Percentiles rank a stretch among this genome's conserved stretches.
Evolutionary conservation across 2,888 invertebrate genomes (phyloP).

Genomic region (Apamea monoglypha): DNA sequence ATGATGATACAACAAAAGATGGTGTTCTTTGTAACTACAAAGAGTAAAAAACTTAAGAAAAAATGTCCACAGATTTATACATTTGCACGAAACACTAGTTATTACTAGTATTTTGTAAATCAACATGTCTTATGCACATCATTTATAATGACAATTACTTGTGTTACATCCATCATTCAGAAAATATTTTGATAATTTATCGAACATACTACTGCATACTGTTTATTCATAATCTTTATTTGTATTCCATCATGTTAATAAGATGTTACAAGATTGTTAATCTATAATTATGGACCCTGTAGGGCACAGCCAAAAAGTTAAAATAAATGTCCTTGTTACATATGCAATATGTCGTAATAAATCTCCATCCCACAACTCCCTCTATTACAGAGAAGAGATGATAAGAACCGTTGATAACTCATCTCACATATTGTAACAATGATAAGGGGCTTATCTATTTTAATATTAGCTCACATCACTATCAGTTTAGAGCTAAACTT

Average conservation of each 20-base stretch:
- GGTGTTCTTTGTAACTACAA: neutral
- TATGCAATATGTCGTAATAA: slow-evolving; percentile 7
- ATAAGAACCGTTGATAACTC: slow-evolving; percentile 46
- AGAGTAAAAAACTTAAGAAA: neutral
- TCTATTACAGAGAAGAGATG: slow-evolving; percentile 26
- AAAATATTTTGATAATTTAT: neutral
- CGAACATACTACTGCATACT: neutral
- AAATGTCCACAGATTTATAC: neutral
- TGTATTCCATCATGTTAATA: neutral
- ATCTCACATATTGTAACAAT: slow-evolving; percentile 42
- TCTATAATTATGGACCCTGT: neutral
- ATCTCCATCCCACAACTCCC: slow-evolving; percentile 8
- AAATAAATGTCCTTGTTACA: neutral
- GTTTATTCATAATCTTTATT: neutral
- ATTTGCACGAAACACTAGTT: neutral
- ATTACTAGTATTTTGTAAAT: neutral
- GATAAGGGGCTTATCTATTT: slow-evolving; percentile 58
- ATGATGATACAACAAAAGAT: neutral
- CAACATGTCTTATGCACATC: neutral
- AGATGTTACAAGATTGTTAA: neutral
- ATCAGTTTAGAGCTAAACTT: slow-evolving; percentile 38
- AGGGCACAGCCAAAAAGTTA: neutral
- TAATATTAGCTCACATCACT: slow-evolving; percentile 38
- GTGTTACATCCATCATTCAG: neutral
- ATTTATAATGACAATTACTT: neutral